Evolutionary conservation across 2,113 vertebrate genomes (phyloP), one percentile per base, ranked within the genome.

Genomic region (Carlito syrichta): DNA sequence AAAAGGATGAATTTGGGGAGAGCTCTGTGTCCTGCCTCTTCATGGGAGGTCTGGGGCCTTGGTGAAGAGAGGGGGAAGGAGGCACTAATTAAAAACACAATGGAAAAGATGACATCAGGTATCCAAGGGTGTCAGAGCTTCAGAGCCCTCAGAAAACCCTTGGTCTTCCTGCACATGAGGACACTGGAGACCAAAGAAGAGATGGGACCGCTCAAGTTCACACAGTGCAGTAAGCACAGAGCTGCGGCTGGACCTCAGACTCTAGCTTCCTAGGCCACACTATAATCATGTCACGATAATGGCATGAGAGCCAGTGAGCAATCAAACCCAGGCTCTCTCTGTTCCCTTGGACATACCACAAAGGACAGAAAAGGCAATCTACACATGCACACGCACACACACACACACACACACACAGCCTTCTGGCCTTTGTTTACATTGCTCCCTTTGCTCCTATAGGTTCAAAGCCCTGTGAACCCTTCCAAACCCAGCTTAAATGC

Each of bases 1-100:
- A 97, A 98, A 95, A 92, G 96, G 96, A 92, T 81, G 83, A 78
- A 97, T 97, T 89, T 96, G 81, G 93, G 95, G 96, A 89, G 62
- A 94, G 93, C 63, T 69, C 95, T 98, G 86, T 96, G 96, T 97
- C 96, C 96, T 98, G 97, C 92, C 86, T 97, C 96, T 97, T 91
- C 58, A 48, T 8, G 45, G 97, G 97, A 84, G 93, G 95, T 97
- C 91, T 97, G 86, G 86, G 78, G 63, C 91, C 89, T n/a, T n/a
- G n/a, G 20, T 20, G 40, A 69, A 63, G 23, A 50, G 83, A 68
- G 40, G 83, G 62, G 88, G 84, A 54, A 66, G 40, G 89, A 62
- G 89, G 79, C 13, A 50, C 71, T 94, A 74, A 87, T 92, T 76
- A 96, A 77, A 95, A 94, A 73, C 86, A 93, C 85, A 91, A 63